Conservation (phyloP, 2,113 vertebrate genomes). For the Cettia cetti region DNA sequence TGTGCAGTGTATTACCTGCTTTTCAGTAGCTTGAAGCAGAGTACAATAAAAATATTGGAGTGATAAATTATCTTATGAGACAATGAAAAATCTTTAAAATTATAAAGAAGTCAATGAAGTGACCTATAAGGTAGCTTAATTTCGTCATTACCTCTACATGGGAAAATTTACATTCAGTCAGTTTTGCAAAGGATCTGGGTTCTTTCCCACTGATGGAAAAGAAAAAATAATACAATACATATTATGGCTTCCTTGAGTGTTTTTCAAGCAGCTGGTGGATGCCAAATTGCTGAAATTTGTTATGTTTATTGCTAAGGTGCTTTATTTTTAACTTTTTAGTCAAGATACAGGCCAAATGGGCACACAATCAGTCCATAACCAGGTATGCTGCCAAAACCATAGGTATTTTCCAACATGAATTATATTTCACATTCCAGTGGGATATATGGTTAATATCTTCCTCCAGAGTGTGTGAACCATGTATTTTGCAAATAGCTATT, state of each 20-base stretch:
- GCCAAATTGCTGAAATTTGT: not conserved
- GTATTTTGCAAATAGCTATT: not conserved
- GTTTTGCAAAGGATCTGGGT: not conserved
- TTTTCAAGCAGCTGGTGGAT: not conserved
- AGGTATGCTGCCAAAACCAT: not conserved
- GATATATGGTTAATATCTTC: not conserved
- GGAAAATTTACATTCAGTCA: not conserved
- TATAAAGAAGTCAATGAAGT: not conserved
- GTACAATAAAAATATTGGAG: not conserved
- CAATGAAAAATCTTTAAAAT: not conserved
- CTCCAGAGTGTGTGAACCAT: not conserved
- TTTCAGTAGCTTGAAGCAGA: not conserved
- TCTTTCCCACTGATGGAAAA: not conserved
- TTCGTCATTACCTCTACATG: not conserved
- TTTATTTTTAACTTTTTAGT: not conserved
- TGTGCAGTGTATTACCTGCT: not conserved
- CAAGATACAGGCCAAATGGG: not conserved
- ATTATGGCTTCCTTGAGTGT: not conserved
- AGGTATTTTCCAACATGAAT: not conserved
- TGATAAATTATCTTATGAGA: not conserved
- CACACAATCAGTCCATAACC: not conserved
- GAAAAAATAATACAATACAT: not conserved
- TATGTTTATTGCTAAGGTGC: not conserved
- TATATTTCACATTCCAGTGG: not conserved
- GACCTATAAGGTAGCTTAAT: not conserved